Conservation (phyloP, 2,113 vertebrate species). For the Mesocricetus auratus region DNA sequence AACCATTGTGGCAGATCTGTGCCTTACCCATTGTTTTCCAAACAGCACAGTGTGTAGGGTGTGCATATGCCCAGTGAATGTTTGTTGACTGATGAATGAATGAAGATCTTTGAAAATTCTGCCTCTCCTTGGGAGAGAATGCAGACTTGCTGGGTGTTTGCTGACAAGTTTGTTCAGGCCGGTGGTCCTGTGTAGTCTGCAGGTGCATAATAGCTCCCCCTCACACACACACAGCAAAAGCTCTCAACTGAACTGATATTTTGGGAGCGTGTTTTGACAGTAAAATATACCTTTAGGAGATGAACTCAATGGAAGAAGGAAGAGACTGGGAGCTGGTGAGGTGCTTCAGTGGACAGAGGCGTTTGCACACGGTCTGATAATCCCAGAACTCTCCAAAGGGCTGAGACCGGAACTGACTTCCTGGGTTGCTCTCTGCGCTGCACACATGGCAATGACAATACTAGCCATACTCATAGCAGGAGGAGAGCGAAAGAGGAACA, state of each 20-base stretch:
- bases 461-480: not conserved
- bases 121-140: not conserved
- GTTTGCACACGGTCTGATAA: not conserved
- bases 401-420: too few relatives aligned
- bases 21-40: not conserved
- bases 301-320: not conserved
- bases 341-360: not conserved
- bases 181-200: not conserved
- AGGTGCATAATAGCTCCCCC: not conserved
- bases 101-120: not conserved
- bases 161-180: not conserved
- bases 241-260: not conserved
- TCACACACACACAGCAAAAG: not conserved
- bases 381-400: not conserved
- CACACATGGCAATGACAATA: not conserved
- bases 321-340: not conserved
- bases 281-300: not conserved
- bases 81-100: not conserved
- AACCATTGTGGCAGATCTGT: not conserved
- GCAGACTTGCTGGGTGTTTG: not conserved
- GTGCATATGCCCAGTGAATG: not conserved
- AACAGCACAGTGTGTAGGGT: not conserved
- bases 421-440: not conserved
- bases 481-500: not conserved
- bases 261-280: not conserved